Evolutionary conservation across 2,797 vertebrate species (phyloP).

Genomic region (Leptoclinus maculatus): DNA sequence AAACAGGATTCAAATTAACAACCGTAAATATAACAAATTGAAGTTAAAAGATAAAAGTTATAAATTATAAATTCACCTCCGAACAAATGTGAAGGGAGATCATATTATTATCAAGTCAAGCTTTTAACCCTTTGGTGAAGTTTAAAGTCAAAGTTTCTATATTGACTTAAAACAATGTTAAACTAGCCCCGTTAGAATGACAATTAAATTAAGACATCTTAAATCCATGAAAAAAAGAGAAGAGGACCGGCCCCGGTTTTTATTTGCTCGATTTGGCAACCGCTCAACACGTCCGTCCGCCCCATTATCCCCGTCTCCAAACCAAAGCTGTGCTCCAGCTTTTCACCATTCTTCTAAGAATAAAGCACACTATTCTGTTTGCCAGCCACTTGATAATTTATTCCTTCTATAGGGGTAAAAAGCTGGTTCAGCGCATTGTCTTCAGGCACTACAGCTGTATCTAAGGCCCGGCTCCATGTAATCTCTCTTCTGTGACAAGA

Average conservation of each 20-base stretch:
- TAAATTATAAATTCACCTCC: no score
- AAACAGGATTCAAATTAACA: neutral
- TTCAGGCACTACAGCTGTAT: constrained; percentile 76
- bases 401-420: constrained; percentile 73
- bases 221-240: constrained; percentile 27
- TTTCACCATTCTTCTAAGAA: constrained; percentile 65
- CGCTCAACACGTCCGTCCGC: constrained; percentile 34
- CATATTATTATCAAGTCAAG: neutral
- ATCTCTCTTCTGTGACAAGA: constrained; percentile 83
- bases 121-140: neutral
- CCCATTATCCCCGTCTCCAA: constrained; percentile 24
- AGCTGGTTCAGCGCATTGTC: constrained; percentile 79
- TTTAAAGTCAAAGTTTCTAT: neutral
- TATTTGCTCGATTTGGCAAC: constrained; percentile 36
- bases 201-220: constrained; percentile 32
- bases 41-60: neutral
- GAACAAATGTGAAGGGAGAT: neutral
- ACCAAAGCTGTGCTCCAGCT: constrained; percentile 36
- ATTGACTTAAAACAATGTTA: constrained; percentile 4
- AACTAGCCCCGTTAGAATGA: constrained; percentile 10
- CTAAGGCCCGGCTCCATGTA: constrained; percentile 72
- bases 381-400: constrained; percentile 74
- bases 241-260: constrained; percentile 35
- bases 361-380: constrained; percentile 64
- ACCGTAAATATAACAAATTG: neutral